phyloP scores from a whole-genome alignment of 2,888 invertebrate genomes.

The Stenoptilia bipunctidactyla region DNA sequence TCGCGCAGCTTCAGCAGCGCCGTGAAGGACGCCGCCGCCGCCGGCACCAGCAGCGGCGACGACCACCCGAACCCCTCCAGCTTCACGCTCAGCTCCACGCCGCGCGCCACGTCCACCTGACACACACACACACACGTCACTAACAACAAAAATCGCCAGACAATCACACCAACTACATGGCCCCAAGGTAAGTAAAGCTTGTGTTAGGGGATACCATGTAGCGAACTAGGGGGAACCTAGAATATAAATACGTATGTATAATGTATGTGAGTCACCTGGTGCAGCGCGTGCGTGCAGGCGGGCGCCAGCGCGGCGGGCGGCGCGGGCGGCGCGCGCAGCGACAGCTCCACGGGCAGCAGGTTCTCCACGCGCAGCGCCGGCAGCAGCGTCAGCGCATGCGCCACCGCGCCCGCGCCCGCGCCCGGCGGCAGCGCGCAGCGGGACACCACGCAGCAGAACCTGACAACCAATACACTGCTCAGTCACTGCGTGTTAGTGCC shows the following conservation, averaged over 20 bases:
- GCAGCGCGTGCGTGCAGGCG: slow-evolving; percentile 15
- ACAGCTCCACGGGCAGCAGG: slow-evolving; percentile 86
- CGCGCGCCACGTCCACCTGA: slow-evolving; percentile 79
- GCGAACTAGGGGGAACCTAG: too few relatives aligned
- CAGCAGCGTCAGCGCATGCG: slow-evolving; percentile 87
- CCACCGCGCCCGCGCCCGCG: slow-evolving; percentile 76
- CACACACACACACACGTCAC: too few relatives aligned
- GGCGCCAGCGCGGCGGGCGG: slow-evolving; percentile 23
- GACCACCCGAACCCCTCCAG: slow-evolving; percentile 88
- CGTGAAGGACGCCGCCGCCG: slow-evolving; percentile 63
- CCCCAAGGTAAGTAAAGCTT: too few relatives aligned
- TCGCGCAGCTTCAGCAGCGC: slow-evolving; percentile 83
- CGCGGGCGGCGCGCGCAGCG: slow-evolving; percentile 56
- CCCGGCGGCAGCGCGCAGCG: slow-evolving; percentile 86
- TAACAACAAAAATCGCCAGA: too few relatives aligned
- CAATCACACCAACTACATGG: too few relatives aligned
- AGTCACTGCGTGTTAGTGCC: too few relatives aligned
- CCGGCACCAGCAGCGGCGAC: slow-evolving; percentile 70
- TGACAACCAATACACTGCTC: too few relatives aligned
- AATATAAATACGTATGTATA: too few relatives aligned
- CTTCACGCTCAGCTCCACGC: slow-evolving; percentile 80
- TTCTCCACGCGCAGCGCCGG: slow-evolving; percentile 90
- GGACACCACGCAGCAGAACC: slow-evolving; percentile 84
- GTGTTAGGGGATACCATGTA: too few relatives aligned
- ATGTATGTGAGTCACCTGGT: too few relatives aligned